Percentiles rank a stretch among this genome's conserved stretches.
Evolutionary conservation across 2,888 invertebrate genomes (phyloP).

Genomic region (Opisthograptis luteolata): DNA sequence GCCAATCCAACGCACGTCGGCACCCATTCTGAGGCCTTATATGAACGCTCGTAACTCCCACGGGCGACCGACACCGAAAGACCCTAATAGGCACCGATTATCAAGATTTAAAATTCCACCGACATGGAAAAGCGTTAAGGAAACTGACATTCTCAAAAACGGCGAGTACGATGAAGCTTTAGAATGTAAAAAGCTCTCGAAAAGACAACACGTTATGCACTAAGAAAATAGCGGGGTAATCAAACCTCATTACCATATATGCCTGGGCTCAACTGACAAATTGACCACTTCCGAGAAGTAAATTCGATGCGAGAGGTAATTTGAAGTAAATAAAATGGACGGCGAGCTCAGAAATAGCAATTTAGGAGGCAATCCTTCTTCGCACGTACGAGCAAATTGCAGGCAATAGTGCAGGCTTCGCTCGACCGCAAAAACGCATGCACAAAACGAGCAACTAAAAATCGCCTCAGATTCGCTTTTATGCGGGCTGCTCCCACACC

Average conservation of each 20-base stretch:
- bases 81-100: constrained; percentile 55
- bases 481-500: constrained; percentile 1
- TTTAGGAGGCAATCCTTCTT: constrained; percentile 72
- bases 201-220: constrained; percentile 30
- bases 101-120: constrained; percentile 43
- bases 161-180: constrained; percentile 13
- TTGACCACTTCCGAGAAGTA: constrained; percentile 62
- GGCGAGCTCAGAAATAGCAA: constrained; percentile 51
- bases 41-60: constrained; percentile 51
- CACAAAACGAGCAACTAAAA: constrained; percentile 21
- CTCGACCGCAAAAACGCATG: constrained; percentile 38
- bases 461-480: constrained; percentile 1
- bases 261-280: constrained; percentile 51
- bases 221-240: constrained; percentile 43
- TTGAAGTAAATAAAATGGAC: constrained; percentile 55
- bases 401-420: constrained; percentile 48
- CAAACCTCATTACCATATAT: constrained; percentile 50
- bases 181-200: constrained; percentile 12
- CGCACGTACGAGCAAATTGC: constrained; percentile 81
- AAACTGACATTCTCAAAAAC: constrained; percentile 29
- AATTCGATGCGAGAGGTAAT: constrained; percentile 52
- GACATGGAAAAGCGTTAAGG: constrained; percentile 37
- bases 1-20: constrained; percentile 56
- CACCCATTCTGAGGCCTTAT: constrained; percentile 65
- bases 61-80: constrained; percentile 32